Conservation (phyloP, 2,113 vertebrate genomes). For the Paramormyrops kingsleyae region DNA sequence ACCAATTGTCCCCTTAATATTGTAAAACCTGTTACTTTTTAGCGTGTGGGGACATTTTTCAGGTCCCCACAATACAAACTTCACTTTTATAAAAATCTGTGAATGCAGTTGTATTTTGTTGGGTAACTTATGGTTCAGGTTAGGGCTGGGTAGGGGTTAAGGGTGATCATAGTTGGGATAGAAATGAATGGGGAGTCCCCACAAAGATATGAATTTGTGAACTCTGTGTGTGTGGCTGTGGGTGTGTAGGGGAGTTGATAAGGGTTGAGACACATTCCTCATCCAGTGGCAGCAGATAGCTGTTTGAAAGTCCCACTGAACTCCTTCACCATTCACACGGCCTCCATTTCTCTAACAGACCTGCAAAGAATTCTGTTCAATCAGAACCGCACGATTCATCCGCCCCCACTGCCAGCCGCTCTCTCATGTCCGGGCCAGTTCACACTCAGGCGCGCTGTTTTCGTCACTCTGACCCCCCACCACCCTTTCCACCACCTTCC, state of each 20-base stretch:
- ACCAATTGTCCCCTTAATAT: background rate
- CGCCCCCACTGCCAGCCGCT: slow-evolving; percentile 23
- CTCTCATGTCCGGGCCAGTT: slow-evolving; percentile 24
- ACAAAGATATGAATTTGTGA: background rate
- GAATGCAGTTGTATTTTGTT: background rate
- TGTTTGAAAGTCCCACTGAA: background rate
- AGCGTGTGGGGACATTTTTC: background rate
- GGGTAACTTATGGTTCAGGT: background rate
- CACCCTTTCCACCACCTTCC: background rate
- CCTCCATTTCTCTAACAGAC: slow-evolving; percentile 50
- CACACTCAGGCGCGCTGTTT: slow-evolving; percentile 31
- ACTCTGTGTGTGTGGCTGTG: slow-evolving; percentile 4
- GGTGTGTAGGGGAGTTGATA: background rate
- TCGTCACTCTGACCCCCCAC: slow-evolving; percentile 20
- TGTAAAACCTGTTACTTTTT: too few species aligned
- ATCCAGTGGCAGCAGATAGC: background rate
- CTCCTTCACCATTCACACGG: slow-evolving; percentile 24
- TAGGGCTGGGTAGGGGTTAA: background rate
- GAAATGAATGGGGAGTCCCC: background rate
- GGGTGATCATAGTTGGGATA: background rate
- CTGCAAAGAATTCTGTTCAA: slow-evolving; percentile 58
- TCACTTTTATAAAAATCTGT: background rate
- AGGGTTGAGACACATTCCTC: background rate
- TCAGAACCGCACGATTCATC: slow-evolving; percentile 46
- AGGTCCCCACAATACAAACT: background rate